Evolutionary conservation across 2,888 invertebrate species (phyloP).

Genomic region (Odiellus spinosus): DNA sequence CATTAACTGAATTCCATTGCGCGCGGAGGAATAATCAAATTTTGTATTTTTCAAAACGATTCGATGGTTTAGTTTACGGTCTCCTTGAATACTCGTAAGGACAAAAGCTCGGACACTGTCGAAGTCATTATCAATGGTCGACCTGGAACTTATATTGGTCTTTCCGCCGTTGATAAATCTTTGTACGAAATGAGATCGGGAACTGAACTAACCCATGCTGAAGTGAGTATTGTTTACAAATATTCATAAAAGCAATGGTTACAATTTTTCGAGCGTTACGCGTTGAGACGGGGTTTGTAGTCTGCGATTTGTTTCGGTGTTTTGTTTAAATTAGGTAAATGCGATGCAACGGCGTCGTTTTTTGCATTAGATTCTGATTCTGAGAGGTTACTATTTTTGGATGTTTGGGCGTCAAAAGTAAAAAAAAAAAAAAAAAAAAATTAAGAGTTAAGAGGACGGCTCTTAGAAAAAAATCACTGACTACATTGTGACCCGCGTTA

Average conservation of each 20-base stretch:
- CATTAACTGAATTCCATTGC: not conserved
- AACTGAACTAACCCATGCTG: constrained; percentile 71
- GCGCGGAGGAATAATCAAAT: too few species aligned
- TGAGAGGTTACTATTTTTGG: too few species aligned
- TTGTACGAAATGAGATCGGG: constrained; percentile 87
- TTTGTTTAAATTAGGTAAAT: too few species aligned
- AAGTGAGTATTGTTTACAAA: constrained; percentile 44
- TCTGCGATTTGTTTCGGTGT: constrained; percentile 1
- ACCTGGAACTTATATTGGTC: constrained; percentile 82
- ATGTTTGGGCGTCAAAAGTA: too few species aligned
- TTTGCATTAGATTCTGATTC: not conserved
- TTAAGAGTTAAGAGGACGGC: too few species aligned
- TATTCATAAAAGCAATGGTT: too few species aligned
- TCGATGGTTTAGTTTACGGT: constrained; percentile 28
- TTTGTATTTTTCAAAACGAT: too few species aligned
- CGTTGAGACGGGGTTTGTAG: not conserved
- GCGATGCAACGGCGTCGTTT: not conserved
- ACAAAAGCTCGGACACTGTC: constrained; percentile 77
- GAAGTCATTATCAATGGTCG: constrained; percentile 87
- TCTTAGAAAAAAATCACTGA: too few species aligned
- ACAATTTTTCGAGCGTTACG: constrained; percentile 1
- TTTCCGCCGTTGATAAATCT: constrained; percentile 74
- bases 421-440: too few species aligned
- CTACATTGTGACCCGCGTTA: too few species aligned
- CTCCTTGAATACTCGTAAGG: constrained; percentile 70